A percentile compares a stretch with the other conserved stretches of the same genome.
These are phyloP conservation scores for Paragorgia papillata DNA, from an alignment of 92 coral and sea anemone species.

Conservation along the genomic window DNA sequence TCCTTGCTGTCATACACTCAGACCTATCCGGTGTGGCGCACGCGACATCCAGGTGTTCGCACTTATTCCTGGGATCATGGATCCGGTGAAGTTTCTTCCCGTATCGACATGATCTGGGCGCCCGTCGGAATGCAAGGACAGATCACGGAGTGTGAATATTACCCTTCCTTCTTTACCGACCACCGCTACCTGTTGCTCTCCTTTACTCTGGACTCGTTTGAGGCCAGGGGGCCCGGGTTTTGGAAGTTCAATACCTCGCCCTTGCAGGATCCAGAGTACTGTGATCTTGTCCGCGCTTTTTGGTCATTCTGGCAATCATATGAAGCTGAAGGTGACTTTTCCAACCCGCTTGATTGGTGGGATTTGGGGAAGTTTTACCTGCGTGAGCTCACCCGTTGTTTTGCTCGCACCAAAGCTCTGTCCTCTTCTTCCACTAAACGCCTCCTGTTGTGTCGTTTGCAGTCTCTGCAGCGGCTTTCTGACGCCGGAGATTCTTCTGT, in stretches of 20 bases:
- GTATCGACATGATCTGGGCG: slow-evolving; percentile 59
- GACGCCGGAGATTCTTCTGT: slow-evolving; percentile 41
- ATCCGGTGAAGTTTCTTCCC: slow-evolving; percentile 43
- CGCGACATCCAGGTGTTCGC: slow-evolving; percentile 11
- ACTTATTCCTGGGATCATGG: slow-evolving; percentile 51
- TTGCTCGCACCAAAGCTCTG: neutral
- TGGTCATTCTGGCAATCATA: slow-evolving; percentile 44
- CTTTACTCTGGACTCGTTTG: neutral
- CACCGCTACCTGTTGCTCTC: slow-evolving; percentile 32
- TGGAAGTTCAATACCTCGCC: slow-evolving; percentile 45
- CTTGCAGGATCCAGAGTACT: slow-evolving; percentile 21
- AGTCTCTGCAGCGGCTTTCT: slow-evolving; percentile 3
- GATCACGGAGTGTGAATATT: slow-evolving; percentile 25
- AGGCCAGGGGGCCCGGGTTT: slow-evolving; percentile 21
- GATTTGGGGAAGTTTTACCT: slow-evolving; percentile 44
- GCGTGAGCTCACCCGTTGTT: slow-evolving; percentile 17
- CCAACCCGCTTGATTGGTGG: slow-evolving; percentile 43
- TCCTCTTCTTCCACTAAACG: neutral
- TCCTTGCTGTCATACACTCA: slow-evolving; percentile 24
- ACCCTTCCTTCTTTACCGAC: slow-evolving; percentile 37
- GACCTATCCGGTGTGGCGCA: slow-evolving; percentile 54
- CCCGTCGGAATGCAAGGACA: neutral
- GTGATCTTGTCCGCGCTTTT: slow-evolving; percentile 23
- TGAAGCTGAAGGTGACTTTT: neutral
- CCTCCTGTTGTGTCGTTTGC: neutral